Conservation (phyloP, 2,113 vertebrate species). For the Monarcha castaneiventris region DNA sequence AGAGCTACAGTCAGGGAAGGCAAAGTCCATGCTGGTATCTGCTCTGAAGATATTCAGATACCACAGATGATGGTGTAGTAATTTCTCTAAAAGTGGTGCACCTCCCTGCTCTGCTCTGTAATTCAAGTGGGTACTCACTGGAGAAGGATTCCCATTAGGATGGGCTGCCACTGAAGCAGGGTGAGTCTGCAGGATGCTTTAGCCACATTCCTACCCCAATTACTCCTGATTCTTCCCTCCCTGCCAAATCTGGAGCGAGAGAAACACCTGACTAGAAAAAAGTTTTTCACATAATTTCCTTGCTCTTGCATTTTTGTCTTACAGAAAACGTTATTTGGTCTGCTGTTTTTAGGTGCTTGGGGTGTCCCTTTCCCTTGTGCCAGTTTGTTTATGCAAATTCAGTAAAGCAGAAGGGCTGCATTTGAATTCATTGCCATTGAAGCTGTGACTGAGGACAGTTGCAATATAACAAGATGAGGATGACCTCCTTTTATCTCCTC, state of each 20-base stretch:
- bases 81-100: background rate
- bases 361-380: background rate
- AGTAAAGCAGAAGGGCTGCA: background rate
- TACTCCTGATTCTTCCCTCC: background rate
- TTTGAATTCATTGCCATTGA: background rate
- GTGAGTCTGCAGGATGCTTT: background rate
- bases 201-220: background rate
- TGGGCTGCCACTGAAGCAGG: background rate
- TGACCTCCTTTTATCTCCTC: slow-evolving; percentile 6
- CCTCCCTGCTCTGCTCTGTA: background rate
- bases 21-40: background rate
- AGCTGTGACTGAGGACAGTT: background rate
- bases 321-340: background rate
- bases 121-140: background rate
- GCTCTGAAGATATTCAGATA: background rate
- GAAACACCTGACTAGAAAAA: background rate
- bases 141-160: background rate
- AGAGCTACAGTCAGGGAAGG: background rate
- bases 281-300: background rate
- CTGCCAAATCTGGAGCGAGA: background rate
- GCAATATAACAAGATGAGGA: background rate
- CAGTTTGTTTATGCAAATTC: background rate
- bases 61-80: background rate
- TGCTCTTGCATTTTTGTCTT: background rate
- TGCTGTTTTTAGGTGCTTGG: background rate